phyloP scores from a whole-genome alignment of 2,888 invertebrate species.

The Ditula angustiorana region DNA sequence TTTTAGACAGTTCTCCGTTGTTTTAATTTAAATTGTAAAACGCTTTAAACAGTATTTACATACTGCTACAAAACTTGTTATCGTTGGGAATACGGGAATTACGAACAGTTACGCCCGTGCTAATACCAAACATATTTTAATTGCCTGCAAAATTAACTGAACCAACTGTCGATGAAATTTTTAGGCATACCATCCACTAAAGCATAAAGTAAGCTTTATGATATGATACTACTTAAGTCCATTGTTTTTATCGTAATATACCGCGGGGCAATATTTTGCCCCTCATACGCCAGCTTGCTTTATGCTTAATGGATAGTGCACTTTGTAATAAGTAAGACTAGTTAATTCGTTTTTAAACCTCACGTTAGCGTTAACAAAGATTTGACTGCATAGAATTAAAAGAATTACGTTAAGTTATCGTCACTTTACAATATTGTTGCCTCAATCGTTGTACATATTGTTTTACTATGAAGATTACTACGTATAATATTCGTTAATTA shows the following conservation, averaged over 20 bases:
- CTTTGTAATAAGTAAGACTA: conserved; percentile 23
- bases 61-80: background rate
- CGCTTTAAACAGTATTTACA: conserved; percentile 5
- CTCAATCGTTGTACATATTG: conserved; percentile 57
- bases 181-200: conserved; percentile 9
- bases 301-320: conserved; percentile 13
- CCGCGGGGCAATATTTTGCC: background rate
- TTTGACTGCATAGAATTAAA: conserved; percentile 83
- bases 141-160: conserved; percentile 10
- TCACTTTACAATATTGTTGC: conserved; percentile 49
- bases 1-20: conserved; percentile 14
- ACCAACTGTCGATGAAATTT: conserved; percentile 23
- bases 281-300: background rate
- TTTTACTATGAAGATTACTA: conserved; percentile 58
- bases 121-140: background rate
- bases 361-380: conserved; percentile 69
- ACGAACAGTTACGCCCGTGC: background rate
- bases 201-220: conserved; percentile 8
- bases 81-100: background rate
- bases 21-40: conserved; percentile 22
- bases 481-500: conserved; percentile 65
- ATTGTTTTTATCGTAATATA: background rate
- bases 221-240: background rate
- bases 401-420: conserved; percentile 38
- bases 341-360: conserved; percentile 40